These are phyloP conservation scores for Cetoscarus ocellatus DNA, from an alignment of 2,797 vertebrate species.

Conservation along the genomic window DNA sequence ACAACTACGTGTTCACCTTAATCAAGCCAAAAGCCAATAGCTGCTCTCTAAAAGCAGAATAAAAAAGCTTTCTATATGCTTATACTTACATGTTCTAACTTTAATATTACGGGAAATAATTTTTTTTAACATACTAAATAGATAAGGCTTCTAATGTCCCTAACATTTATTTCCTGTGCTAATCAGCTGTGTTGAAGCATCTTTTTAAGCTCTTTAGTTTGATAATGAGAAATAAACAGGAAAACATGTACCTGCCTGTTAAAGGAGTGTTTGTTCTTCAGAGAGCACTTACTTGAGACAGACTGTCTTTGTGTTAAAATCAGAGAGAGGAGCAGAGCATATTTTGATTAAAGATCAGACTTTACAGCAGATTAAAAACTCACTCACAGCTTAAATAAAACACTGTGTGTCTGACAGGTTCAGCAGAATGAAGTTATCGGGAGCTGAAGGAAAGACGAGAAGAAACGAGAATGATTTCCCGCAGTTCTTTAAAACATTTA, in stretches of 20 bases:
- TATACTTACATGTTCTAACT: too few relatives aligned
- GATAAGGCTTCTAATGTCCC: too few relatives aligned
- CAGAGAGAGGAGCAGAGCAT: slow-evolving; percentile 18
- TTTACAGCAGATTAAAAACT: slow-evolving; percentile 6
- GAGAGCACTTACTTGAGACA: not conserved
- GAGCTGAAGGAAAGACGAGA: not conserved
- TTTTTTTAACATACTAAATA: too few relatives aligned
- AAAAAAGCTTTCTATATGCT: too few relatives aligned
- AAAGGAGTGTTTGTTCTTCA: slow-evolving; percentile 3
- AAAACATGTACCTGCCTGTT: not conserved
- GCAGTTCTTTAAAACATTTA: slow-evolving; percentile 38
- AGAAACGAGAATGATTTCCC: slow-evolving; percentile 9
- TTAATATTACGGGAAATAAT: too few relatives aligned
- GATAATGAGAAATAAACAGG: not conserved
- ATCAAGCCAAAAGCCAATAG: too few relatives aligned
- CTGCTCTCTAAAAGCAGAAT: too few relatives aligned
- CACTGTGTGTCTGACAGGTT: not conserved
- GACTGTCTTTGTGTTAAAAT: not conserved
- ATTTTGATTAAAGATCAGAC: slow-evolving; percentile 34
- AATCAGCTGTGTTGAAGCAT: not conserved
- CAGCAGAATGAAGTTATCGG: slow-evolving; percentile 3
- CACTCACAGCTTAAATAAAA: slow-evolving; percentile 22
- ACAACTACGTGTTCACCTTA: too few relatives aligned
- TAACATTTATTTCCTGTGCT: not conserved
- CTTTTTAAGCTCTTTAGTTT: too few relatives aligned